Conservation (phyloP, 2,888 invertebrate genomes). For the Alloplasta piceator region DNA sequence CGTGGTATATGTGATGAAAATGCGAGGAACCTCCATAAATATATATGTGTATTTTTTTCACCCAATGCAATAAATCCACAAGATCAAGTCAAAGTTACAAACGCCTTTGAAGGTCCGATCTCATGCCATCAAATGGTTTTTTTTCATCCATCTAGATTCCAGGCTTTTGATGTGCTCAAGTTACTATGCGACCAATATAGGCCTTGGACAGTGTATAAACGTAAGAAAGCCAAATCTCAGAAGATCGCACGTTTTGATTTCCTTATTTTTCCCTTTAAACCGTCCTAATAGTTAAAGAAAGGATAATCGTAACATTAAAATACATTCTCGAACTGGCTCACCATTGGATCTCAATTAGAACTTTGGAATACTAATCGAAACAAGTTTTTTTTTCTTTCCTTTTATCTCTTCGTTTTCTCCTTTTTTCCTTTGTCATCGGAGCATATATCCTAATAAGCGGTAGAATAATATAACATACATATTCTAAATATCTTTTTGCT, state of each 20-base stretch:
- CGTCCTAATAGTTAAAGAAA: constrained; percentile 35
- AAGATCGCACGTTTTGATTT: constrained; percentile 23
- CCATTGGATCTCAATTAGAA: constrained; percentile 17
- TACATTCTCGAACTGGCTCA: constrained; percentile 48
- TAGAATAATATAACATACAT: constrained; percentile 58
- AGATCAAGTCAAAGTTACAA: constrained; percentile 49
- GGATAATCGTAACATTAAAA: constrained; percentile 42
- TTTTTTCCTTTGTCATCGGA: constrained; percentile 46
- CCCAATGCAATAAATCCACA: constrained; percentile 40
- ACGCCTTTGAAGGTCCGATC: constrained; percentile 8
- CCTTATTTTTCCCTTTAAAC: not conserved
- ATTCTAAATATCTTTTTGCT: constrained; percentile 47
- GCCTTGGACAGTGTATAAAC: constrained; percentile 66
- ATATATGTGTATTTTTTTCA: constrained; percentile 12
- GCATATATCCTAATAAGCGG: constrained; percentile 59
- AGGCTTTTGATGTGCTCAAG: constrained; percentile 57
- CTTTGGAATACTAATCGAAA: constrained; percentile 53
- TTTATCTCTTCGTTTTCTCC: constrained; percentile 14
- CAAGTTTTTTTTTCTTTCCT: constrained; percentile 14
- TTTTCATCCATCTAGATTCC: constrained; percentile 39
- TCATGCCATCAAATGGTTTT: constrained; percentile 3
- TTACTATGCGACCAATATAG: constrained; percentile 66
- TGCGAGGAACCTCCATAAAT: constrained; percentile 30
- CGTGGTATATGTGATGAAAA: constrained; percentile 42
- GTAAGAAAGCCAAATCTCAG: constrained; percentile 54